Percentiles rank a stretch among this genome's conserved stretches.
Evolutionary conservation across 2,888 invertebrate species (phyloP).

Genomic region (Micropterix aruncella): DNA sequence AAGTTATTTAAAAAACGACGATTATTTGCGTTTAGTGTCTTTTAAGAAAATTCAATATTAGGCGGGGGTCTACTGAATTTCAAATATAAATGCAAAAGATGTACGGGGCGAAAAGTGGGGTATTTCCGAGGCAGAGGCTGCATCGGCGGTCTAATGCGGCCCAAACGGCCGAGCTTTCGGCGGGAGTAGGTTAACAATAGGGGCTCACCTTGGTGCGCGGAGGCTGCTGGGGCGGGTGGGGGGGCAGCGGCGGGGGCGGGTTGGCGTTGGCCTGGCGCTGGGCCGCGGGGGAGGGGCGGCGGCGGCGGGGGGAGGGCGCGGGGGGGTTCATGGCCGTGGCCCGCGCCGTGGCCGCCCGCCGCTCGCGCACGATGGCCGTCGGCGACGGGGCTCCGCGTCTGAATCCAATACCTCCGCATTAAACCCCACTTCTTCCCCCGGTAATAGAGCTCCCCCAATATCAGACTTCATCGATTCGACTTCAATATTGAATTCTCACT

Average conservation of each 20-base stretch:
- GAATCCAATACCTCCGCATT: no score
- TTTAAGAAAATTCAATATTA: no score
- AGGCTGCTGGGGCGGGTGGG: conserved; percentile 35
- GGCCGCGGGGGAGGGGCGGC: conserved; percentile 32
- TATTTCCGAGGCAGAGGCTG: neutral
- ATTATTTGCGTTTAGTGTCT: no score
- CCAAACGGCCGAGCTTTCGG: no score
- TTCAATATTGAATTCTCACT: no score
- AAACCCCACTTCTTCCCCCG: no score
- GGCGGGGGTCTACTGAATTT: no score
- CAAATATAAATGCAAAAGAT: neutral
- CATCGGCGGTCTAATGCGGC: no score
- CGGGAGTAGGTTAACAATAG: neutral
- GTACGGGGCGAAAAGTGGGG: neutral
- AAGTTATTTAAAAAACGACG: no score
- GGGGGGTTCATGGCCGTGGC: conserved; percentile 65
- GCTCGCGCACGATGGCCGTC: conserved; percentile 48
- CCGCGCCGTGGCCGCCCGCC: conserved; percentile 47
- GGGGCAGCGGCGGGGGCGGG: conserved; percentile 38
- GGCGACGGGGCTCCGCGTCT: conserved; percentile 27
- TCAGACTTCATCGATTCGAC: no score
- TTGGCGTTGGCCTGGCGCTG: conserved; percentile 35
- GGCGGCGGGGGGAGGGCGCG: conserved; percentile 43
- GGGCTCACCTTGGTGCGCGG: conserved; percentile 1
- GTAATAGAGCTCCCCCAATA: no score